phyloP scores from a whole-genome alignment of 2,888 invertebrate genomes.

The Drosophila leonis region DNA sequence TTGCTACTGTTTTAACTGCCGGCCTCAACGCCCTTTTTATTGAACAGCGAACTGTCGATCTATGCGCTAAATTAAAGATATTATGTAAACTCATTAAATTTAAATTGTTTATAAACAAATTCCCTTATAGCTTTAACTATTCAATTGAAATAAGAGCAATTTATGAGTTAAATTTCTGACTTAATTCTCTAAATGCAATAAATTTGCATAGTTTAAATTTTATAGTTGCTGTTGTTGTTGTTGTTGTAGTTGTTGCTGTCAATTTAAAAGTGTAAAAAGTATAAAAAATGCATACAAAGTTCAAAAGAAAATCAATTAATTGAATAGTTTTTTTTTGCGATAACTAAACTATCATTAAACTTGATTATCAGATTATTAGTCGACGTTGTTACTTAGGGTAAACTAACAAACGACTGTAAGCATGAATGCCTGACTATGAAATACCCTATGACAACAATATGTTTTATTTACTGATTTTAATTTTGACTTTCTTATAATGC shows the following conservation, averaged over 20 bases:
- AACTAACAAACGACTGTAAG: background rate
- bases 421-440: background rate
- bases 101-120: background rate
- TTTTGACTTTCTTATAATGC: background rate
- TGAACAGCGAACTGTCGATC: background rate
- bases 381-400: background rate
- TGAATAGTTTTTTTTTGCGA: background rate
- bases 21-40: slow-evolving; percentile 32
- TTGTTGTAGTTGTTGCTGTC: background rate
- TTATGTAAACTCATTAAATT: background rate
- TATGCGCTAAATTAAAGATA: background rate
- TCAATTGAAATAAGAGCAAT: background rate
- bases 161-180: background rate
- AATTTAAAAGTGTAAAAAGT: background rate
- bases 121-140: background rate
- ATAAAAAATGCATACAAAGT: background rate
- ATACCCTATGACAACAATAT: background rate
- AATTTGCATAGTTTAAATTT: background rate
- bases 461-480: background rate
- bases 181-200: background rate
- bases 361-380: slow-evolving; percentile 6
- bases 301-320: slow-evolving; percentile 6
- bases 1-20: slow-evolving; percentile 17
- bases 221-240: background rate
- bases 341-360: slow-evolving; percentile 6